Conservation (phyloP, 2,888 invertebrate genomes). For the Rhagonycha fulva region DNA sequence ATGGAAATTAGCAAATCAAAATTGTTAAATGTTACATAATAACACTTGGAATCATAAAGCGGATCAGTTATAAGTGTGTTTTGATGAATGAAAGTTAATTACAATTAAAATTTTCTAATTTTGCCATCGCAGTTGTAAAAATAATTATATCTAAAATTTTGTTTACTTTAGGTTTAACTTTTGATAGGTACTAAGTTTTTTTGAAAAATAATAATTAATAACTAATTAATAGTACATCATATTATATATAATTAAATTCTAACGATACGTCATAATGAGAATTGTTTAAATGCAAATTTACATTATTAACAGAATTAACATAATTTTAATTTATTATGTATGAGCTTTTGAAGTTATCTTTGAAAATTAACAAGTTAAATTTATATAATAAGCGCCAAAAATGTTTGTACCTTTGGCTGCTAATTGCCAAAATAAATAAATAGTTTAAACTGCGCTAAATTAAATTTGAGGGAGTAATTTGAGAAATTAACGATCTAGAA, state of each 20-base stretch:
- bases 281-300: conserved; percentile 32
- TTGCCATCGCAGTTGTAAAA: background rate
- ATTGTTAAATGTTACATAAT: background rate
- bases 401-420: background rate
- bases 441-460: background rate
- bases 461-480: conserved; percentile 22
- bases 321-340: conserved; percentile 11
- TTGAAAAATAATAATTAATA: background rate
- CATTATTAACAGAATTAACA: conserved; percentile 15
- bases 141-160: conserved; percentile 5
- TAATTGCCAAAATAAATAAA: background rate
- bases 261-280: conserved; percentile 22
- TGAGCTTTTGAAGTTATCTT: background rate
- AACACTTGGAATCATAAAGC: background rate
- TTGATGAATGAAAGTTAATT: background rate
- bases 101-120: background rate
- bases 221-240: conserved; percentile 24
- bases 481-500: conserved; percentile 39
- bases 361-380: background rate
- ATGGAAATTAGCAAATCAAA: background rate
- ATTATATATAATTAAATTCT: conserved; percentile 33
- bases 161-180: background rate
- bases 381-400: background rate
- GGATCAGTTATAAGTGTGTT: background rate
- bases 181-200: background rate